Conservation (phyloP, 2,888 invertebrate genomes). For the Bellardia bayeri region DNA sequence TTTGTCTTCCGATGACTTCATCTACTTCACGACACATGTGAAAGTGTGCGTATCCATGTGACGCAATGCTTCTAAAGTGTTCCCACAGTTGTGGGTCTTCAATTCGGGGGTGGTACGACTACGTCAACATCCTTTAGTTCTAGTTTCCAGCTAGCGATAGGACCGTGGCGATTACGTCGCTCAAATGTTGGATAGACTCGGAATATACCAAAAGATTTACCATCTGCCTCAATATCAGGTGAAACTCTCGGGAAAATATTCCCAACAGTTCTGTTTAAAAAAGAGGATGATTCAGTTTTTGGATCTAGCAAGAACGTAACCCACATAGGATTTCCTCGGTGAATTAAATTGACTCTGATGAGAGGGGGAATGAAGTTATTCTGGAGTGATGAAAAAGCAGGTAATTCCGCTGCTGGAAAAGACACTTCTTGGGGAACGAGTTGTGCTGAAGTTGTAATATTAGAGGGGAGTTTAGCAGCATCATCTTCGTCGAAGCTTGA, state of each 20-base stretch:
- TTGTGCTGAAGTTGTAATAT: no score
- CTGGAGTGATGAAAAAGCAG: background rate
- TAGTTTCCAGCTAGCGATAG: background rate
- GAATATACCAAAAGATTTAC: background rate
- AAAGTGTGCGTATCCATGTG: background rate
- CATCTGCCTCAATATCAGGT: background rate
- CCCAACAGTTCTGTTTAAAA: background rate
- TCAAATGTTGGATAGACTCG: background rate
- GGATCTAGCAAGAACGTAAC: background rate
- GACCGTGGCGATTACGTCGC: no score
- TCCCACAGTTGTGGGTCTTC: no score
- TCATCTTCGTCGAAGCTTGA: background rate
- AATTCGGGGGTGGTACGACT: background rate
- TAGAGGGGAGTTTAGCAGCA: background rate
- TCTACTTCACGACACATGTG: constrained; percentile 1
- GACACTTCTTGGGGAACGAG: background rate
- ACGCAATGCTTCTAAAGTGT: background rate
- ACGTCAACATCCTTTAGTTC: background rate
- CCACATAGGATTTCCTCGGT: background rate
- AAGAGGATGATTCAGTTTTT: background rate
- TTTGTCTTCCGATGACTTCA: background rate
- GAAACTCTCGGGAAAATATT: background rate
- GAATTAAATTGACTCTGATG: background rate
- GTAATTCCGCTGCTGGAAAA: background rate
- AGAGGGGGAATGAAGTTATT: background rate